Evolutionary conservation across 2,888 invertebrate genomes (phyloP).

Genomic region (Homarus gammarus): DNA sequence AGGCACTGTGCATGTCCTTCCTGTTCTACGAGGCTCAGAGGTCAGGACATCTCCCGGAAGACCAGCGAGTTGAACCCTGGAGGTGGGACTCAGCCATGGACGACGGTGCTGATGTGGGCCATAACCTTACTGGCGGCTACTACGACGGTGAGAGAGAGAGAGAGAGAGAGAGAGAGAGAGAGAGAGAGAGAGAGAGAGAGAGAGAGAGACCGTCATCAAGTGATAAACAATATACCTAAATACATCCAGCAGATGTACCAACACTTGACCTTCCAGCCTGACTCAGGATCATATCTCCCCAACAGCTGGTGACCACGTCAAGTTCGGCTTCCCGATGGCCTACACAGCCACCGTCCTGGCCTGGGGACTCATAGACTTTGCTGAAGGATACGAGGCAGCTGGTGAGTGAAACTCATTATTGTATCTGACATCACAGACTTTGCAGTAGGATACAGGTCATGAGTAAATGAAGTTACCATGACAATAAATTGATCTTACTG

Average conservation of each 20-base stretch:
- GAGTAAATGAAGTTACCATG: no score
- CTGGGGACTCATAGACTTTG: conserved; percentile 61
- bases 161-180: neutral
- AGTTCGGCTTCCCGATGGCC: conserved; percentile 76
- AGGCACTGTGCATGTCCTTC: conserved; percentile 73
- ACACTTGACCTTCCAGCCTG: neutral
- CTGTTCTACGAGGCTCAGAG: conserved; percentile 77
- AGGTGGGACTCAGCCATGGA: conserved; percentile 82
- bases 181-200: neutral
- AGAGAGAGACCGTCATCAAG: neutral
- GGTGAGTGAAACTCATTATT: no score
- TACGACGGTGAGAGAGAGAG: conserved; percentile 58
- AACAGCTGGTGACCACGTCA: conserved; percentile 74
- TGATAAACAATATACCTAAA: no score
- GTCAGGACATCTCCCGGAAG: conserved; percentile 79
- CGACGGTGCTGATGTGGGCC: conserved; percentile 83
- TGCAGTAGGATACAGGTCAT: no score
- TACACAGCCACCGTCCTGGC: conserved; percentile 54
- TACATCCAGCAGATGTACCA: no score
- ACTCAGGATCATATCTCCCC: neutral
- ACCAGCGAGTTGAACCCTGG: conserved; percentile 81
- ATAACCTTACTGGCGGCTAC: conserved; percentile 77
- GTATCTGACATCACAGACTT: no score
- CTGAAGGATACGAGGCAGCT: conserved; percentile 76
- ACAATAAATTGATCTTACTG: no score